Base-by-base conservation (phyloP, 23 tunicate species). In the Oikopleura dioica region DNA sequence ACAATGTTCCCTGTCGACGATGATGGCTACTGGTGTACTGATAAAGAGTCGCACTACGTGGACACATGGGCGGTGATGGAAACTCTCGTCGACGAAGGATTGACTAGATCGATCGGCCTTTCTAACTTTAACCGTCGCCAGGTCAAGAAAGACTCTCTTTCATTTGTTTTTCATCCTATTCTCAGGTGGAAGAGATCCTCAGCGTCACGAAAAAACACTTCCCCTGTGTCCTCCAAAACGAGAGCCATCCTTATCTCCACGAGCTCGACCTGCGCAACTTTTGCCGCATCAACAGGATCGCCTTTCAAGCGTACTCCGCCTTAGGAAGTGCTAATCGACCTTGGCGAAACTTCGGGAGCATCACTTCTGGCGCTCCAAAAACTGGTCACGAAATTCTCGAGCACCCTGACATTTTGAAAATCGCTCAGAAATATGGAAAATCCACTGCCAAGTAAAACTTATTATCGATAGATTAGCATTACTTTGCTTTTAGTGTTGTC, bases 371-470 rank as follows among this genome's bases (percentile, higher is more conserved):
- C 5, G 72, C 33, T 24, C 72, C 72, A 63, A 63, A 63, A 63
- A 63, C 72, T 24, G 72, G 72, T 2, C 72, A 63, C 30, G 72
- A 63, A 28, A 29, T 84, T 35, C 59, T 84, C 34, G 75, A 51
- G 5, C 85, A 85, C 35, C 82, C 84, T 2, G 38, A 67, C 28
- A 30, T 85, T 68, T 35, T 35, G 1, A 50, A 38, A 37, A 55
- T 85, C 1, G 91, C 91, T 0, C 68, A 24, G 0, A 85, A 78
- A 36, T 0, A 68, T 35, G 80, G 80, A 21, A 87, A 80, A 55
- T 36, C 82, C 35, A 68, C 84, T 0, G 86, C 86, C 0, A 82
- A 86, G 35, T n/a, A n/a, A n/a, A n/a, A n/a, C n/a, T n/a, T n/a
- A n/a, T n/a, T n/a, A n/a, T n/a, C n/a, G n/a, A n/a, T n/a, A n/a